Percentiles rank a stretch among this genome's conserved stretches.
These are phyloP conservation scores for Acanthurus lineatus DNA, from an alignment of 2,797 vertebrate genomes.

Conservation along the genomic window DNA sequence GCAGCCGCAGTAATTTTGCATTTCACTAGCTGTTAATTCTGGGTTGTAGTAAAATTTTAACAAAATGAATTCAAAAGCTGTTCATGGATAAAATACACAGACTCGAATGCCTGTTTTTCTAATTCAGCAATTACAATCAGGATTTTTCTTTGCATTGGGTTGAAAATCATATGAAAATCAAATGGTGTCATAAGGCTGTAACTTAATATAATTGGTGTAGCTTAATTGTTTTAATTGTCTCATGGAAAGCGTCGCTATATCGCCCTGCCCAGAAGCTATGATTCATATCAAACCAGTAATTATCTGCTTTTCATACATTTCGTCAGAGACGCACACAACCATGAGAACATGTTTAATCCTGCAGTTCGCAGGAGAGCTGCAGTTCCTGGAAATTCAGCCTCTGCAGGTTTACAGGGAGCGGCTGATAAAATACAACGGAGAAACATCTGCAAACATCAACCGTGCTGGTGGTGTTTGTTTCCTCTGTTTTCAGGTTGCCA, in stretches of 20 bases:
- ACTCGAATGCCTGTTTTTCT: not conserved
- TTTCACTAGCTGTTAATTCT: not conserved
- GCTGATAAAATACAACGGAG: not conserved
- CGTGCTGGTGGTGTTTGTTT: constrained; percentile 3
- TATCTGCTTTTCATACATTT: not conserved
- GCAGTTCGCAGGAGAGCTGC: not conserved
- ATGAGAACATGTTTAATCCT: constrained; percentile 38
- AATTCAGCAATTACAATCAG: not conserved
- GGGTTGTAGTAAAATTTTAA: not conserved
- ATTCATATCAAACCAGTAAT: not conserved
- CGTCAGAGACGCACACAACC: not conserved
- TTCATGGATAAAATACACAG: not conserved
- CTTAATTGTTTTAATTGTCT: not conserved
- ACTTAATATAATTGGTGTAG: not conserved
- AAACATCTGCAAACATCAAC: too few relatives aligned
- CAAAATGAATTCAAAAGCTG: not conserved
- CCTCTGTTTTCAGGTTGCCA: constrained; percentile 1
- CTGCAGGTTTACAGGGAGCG: constrained; percentile 7
- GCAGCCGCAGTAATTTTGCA: too few relatives aligned
- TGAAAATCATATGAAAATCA: not conserved
- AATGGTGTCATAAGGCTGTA: not conserved
- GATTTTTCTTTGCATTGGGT: not conserved
- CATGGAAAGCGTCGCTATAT: not conserved
- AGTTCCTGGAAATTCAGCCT: not conserved
- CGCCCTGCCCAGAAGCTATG: not conserved